phyloP scores from a whole-genome alignment of 2,888 invertebrate genomes.

The Leptothorax acervorum region DNA sequence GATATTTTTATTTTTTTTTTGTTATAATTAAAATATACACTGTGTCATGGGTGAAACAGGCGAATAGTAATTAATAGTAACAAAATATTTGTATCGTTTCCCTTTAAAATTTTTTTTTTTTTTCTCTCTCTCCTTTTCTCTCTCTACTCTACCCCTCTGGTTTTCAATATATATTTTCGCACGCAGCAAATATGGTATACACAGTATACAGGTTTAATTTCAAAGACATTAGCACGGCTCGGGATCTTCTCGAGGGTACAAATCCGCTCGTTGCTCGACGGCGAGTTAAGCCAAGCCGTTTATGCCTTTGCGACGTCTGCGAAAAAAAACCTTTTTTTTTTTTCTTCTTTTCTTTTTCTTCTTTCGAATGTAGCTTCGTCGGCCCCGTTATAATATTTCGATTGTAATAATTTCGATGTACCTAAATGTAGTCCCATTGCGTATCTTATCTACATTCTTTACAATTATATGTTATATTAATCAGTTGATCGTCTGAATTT shows the following conservation, averaged over 20 bases:
- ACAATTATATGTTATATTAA: conserved; percentile 61
- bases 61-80: conserved; percentile 85
- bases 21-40: conserved; percentile 86
- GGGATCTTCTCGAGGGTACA: conserved; percentile 31
- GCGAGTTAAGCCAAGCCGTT: conserved; percentile 77
- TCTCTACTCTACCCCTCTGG: conserved; percentile 78
- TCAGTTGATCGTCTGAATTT: conserved; percentile 47
- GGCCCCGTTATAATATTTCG: conserved; percentile 71
- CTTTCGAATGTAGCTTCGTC: conserved; percentile 73
- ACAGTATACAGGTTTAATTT: conserved; percentile 84
- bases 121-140: conserved; percentile 74
- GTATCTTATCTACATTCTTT: conserved; percentile 69
- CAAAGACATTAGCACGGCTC: conserved; percentile 82
- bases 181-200: conserved; percentile 83
- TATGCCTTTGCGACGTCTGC: conserved; percentile 78
- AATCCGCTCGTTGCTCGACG: not conserved
- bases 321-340: conserved; percentile 51
- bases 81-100: conserved; percentile 84
- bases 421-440: conserved; percentile 73
- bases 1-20: conserved; percentile 79
- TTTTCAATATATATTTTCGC: conserved; percentile 75
- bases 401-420: conserved; percentile 74
- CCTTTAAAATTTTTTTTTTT: conserved; percentile 75
- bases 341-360: not conserved
- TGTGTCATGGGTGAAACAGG: conserved; percentile 86